These are phyloP conservation scores for Antheraea pernyi DNA, from an alignment of 1,140 invertebrate genomes.

Conservation along the genomic window DNA sequence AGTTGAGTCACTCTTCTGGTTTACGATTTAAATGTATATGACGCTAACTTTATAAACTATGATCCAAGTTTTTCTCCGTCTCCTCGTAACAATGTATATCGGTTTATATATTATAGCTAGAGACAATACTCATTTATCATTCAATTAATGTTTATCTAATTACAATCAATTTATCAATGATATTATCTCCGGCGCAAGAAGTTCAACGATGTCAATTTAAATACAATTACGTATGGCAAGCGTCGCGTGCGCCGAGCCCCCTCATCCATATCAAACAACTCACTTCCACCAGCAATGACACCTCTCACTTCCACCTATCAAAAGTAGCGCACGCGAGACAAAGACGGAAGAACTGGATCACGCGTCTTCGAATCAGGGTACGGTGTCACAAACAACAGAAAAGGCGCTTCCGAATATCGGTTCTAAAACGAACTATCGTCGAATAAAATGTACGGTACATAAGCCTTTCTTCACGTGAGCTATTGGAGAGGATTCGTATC, in stretches of 20 bases:
- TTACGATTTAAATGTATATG: too few relatives aligned
- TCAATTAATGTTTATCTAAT: constrained; percentile 1
- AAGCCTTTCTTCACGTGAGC: constrained; percentile 44
- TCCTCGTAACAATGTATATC: too few relatives aligned
- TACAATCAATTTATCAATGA: constrained; percentile 16
- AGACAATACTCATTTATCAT: background rate
- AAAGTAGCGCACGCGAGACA: constrained; percentile 25
- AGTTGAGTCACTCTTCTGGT: too few relatives aligned
- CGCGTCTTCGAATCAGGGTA: constrained; percentile 61
- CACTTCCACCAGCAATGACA: constrained; percentile 23
- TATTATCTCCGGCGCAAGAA: constrained; percentile 62
- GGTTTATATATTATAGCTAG: too few relatives aligned
- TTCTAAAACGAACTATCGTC: constrained; percentile 49
- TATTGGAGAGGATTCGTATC: constrained; percentile 65
- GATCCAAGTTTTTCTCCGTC: too few relatives aligned
- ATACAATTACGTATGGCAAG: constrained; percentile 58
- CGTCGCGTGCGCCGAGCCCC: constrained; percentile 42
- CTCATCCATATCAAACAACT: constrained; percentile 66
- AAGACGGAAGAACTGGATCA: constrained; percentile 56
- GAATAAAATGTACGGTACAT: constrained; percentile 40
- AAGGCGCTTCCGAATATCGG: constrained; percentile 46
- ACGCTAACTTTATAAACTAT: too few relatives aligned
- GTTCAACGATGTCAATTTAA: constrained; percentile 67
- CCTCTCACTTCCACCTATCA: constrained; percentile 40
- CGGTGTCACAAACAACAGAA: constrained; percentile 77